These are phyloP conservation scores for Scolopax rusticola DNA, from an alignment of 2,797 vertebrate species.

Conservation along the genomic window DNA sequence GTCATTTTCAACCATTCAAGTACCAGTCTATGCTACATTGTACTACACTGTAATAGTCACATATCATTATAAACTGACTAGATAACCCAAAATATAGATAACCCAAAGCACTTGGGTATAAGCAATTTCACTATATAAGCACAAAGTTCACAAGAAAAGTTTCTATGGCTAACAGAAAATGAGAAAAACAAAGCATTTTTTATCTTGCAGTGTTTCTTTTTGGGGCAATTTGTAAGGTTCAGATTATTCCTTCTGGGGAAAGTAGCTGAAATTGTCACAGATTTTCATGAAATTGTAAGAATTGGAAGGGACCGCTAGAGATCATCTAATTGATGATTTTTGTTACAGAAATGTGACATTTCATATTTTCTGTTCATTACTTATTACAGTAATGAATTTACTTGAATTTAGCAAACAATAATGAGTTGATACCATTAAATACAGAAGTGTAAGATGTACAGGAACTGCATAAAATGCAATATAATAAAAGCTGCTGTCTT, in stretches of 20 bases:
- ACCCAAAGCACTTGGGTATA: not conserved
- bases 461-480: not conserved
- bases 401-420: not conserved
- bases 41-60: not conserved
- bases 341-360: not conserved
- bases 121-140: not conserved
- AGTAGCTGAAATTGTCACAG: not conserved
- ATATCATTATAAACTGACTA: not conserved
- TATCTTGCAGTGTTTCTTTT: not conserved
- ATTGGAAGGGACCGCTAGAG: too few relatives aligned
- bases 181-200: not conserved
- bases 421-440: not conserved
- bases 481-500: not conserved
- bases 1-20: not conserved
- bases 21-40: not conserved
- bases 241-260: not conserved
- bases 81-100: not conserved
- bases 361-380: not conserved
- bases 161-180: not conserved
- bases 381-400: not conserved
- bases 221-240: not conserved
- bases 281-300: too few relatives aligned
- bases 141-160: not conserved
- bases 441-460: not conserved
- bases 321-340: not conserved